These are phyloP conservation scores for Clamator glandarius DNA, from an alignment of 2,797 vertebrate genomes.

Conservation along the genomic window DNA sequence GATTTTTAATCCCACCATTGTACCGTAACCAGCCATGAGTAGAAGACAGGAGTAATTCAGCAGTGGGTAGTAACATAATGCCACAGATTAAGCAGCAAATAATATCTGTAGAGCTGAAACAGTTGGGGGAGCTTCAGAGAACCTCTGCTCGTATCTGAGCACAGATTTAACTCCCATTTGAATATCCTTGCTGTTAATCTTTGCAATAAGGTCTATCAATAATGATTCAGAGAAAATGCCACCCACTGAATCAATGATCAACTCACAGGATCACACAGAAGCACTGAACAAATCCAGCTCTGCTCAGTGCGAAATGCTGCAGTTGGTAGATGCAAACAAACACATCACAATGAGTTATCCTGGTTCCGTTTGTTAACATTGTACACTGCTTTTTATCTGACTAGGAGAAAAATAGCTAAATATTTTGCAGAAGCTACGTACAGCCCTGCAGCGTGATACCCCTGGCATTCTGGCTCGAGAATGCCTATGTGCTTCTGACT, in stretches of 20 bases:
- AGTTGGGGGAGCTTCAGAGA: background rate
- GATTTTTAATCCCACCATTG: background rate
- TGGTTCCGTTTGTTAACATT: background rate
- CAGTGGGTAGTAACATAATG: background rate
- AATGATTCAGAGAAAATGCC: conserved; percentile 44
- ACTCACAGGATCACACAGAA: background rate
- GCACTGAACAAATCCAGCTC: background rate
- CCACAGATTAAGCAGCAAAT: background rate
- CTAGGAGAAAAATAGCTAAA: background rate
- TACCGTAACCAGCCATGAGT: background rate
- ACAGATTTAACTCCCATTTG: background rate
- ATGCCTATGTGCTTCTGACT: background rate
- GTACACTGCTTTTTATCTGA: background rate
- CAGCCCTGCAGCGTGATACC: background rate
- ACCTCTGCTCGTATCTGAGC: background rate
- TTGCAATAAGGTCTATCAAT: background rate
- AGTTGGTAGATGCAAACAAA: background rate
- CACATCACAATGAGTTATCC: background rate
- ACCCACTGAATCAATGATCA: background rate
- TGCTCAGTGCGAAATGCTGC: background rate
- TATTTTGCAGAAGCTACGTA: background rate
- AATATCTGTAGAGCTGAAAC: background rate
- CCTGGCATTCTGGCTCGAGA: background rate
- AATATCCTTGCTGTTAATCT: background rate
- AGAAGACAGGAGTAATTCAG: background rate